Percentiles rank a stretch among this genome's conserved stretches.
Evolutionary conservation across 2,113 vertebrate genomes (phyloP).

Genomic region (Acinonyx jubatus): DNA sequence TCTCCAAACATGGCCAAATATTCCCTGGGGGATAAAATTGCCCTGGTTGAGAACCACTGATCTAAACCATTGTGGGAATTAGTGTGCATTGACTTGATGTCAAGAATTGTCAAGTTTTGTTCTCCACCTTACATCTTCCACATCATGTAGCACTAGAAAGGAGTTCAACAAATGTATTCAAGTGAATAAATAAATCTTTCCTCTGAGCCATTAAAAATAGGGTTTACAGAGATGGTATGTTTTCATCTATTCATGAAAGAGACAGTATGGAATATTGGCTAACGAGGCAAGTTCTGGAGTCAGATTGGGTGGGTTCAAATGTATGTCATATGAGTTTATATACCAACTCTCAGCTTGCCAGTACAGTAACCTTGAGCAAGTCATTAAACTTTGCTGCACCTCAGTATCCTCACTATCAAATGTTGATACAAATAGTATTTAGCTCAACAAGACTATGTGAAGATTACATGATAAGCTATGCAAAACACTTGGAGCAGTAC

Average conservation of each 20-base stretch:
- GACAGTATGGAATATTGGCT: background rate
- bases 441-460: background rate
- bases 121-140: background rate
- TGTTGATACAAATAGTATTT: background rate
- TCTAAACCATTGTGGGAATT: background rate
- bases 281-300: background rate
- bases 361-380: background rate
- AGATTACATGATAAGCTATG: background rate
- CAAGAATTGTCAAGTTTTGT: background rate
- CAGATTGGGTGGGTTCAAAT: background rate
- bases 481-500: background rate
- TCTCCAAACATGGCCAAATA: background rate
- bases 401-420: background rate
- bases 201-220: background rate
- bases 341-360: background rate
- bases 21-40: background rate
- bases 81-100: background rate
- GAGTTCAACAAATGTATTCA: background rate
- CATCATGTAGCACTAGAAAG: background rate
- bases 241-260: background rate
- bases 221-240: background rate
- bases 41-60: background rate
- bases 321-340: background rate
- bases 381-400: background rate
- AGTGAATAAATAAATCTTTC: conserved; percentile 8